Evolutionary conservation across 2,888 invertebrate genomes (phyloP).

Genomic region (Epinotia ramella): DNA sequence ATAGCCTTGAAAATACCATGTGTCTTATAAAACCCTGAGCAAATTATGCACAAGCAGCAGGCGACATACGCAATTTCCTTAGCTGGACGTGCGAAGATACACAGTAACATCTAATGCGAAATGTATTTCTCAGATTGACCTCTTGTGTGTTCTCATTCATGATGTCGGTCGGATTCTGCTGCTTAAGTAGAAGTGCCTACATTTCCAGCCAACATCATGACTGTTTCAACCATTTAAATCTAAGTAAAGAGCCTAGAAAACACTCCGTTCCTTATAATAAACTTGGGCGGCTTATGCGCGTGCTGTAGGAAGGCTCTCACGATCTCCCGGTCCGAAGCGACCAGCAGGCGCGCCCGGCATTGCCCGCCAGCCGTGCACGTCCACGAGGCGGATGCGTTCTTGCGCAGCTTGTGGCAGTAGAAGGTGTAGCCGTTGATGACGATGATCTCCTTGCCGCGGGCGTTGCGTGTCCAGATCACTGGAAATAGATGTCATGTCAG

Average conservation of each 20-base stretch:
- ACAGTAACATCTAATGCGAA: too few relatives aligned
- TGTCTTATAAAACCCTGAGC: too few relatives aligned
- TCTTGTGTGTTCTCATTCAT: too few relatives aligned
- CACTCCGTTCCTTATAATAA: conserved; percentile 38
- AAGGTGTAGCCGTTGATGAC: conserved; percentile 47
- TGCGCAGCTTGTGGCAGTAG: conserved; percentile 35
- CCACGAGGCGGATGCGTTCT: conserved; percentile 27
- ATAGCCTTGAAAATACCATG: too few relatives aligned
- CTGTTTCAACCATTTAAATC: not conserved
- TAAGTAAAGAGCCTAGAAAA: conserved; percentile 24
- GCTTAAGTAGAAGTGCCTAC: not conserved
- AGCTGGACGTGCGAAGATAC: too few relatives aligned
- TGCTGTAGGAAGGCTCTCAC: conserved; percentile 19
- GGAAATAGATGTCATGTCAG: not conserved
- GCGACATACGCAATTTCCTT: too few relatives aligned
- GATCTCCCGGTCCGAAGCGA: conserved; percentile 26
- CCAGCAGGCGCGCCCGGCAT: conserved; percentile 50
- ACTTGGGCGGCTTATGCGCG: conserved; percentile 30
- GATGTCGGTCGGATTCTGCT: not conserved
- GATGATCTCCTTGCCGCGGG: conserved; percentile 44
- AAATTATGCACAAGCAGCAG: too few relatives aligned
- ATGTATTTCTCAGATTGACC: too few relatives aligned
- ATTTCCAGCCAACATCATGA: not conserved
- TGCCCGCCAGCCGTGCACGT: conserved; percentile 39
- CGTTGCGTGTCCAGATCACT: conserved; percentile 35